Evolutionary conservation across 2,888 invertebrate species (phyloP).

Genomic region (Melieria crassipennis): DNA sequence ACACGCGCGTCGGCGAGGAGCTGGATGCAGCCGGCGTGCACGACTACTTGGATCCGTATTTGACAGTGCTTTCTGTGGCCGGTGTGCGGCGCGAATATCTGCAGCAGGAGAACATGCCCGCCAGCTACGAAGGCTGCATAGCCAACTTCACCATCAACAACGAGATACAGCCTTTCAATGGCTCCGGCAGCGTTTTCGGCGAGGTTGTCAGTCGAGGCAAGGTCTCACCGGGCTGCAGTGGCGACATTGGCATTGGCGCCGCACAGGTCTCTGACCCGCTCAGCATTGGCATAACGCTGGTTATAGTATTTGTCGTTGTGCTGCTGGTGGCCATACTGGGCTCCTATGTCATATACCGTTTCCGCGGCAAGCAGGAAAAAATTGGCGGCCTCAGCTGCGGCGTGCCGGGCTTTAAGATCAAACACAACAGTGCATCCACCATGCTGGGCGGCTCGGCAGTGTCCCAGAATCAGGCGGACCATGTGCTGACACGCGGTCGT

Average conservation of each 20-base stretch:
- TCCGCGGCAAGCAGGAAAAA: constrained; percentile 88
- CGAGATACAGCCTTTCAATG: constrained; percentile 89
- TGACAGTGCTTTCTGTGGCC: constrained; percentile 83
- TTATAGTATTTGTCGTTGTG: constrained; percentile 93
- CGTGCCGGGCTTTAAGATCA: constrained; percentile 78
- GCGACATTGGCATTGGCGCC: constrained; percentile 78
- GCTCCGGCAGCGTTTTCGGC: constrained; percentile 83
- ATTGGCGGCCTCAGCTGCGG: constrained; percentile 74
- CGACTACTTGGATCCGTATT: constrained; percentile 90
- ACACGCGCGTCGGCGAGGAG: constrained; percentile 80
- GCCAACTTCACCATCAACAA: constrained; percentile 89
- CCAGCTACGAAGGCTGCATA: constrained; percentile 88
- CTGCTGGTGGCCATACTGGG: constrained; percentile 88
- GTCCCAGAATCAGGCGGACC: constrained; percentile 75
- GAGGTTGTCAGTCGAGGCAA: constrained; percentile 78
- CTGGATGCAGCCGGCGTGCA: constrained; percentile 87
- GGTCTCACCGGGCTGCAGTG: constrained; percentile 79
- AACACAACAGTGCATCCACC: constrained; percentile 75
- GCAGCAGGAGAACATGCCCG: constrained; percentile 67
- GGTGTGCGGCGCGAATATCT: constrained; percentile 74
- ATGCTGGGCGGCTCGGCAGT: constrained; percentile 77
- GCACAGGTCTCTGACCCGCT: constrained; percentile 85
- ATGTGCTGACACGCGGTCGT: constrained; percentile 74
- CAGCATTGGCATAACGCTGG: constrained; percentile 91
- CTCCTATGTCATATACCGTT: constrained; percentile 91